Conservation (phyloP, 2,888 invertebrate genomes). For the Aleiodes leptofemur region DNA sequence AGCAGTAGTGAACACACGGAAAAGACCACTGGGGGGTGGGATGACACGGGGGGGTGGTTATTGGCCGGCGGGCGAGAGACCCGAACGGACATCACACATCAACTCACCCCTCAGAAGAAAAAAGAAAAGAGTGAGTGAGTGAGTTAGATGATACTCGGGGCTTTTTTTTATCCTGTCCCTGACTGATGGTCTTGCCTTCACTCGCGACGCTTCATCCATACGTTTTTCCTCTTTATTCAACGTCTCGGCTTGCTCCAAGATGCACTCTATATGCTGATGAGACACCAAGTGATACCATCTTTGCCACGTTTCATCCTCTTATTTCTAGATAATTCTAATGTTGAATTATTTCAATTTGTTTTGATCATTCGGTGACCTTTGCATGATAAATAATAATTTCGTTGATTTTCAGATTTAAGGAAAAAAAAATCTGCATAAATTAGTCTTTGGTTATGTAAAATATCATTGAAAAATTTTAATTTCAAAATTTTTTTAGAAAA, state of each 20-base stretch:
- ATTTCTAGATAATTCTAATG: constrained; percentile 14
- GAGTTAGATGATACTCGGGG: constrained; percentile 38
- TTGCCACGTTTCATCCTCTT: constrained; percentile 29
- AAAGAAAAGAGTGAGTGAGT: constrained; percentile 3
- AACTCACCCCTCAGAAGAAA: constrained; percentile 51
- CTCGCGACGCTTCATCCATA: constrained; percentile 57
- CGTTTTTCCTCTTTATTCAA: constrained; percentile 48
- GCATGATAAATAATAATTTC: constrained; percentile 37
- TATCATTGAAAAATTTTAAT: too few species aligned
- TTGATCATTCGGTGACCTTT: neutral
- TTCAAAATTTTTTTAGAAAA: too few species aligned
- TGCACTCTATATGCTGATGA: constrained; percentile 72
- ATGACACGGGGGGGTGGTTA: constrained; percentile 64
- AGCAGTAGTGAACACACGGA: constrained; percentile 60
- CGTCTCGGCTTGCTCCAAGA: constrained; percentile 56
- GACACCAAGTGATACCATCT: constrained; percentile 52
- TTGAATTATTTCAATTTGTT: constrained; percentile 29
- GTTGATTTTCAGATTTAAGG: constrained; percentile 35
- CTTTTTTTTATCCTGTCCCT: constrained; percentile 53
- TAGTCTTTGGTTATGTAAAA: too few species aligned
- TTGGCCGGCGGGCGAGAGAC: constrained; percentile 71
- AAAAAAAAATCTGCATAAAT: too few species aligned
- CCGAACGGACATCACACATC: constrained; percentile 72
- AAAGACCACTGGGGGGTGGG: constrained; percentile 46
- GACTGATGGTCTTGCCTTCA: constrained; percentile 68